Base-by-base conservation (phyloP, 2,797 vertebrate genomes). In the Vireo griseus region DNA sequence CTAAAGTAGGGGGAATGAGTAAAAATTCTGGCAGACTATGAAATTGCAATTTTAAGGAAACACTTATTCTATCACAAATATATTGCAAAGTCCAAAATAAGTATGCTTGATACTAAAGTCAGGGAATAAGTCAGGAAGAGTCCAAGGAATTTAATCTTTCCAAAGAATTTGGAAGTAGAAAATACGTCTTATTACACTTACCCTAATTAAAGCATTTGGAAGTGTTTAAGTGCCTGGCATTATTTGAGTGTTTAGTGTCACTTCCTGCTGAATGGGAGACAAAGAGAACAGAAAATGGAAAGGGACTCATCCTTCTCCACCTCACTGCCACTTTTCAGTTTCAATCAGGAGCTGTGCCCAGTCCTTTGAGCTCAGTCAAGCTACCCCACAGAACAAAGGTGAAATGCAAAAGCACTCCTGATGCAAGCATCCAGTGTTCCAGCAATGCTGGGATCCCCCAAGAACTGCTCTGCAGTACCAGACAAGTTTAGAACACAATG, bases 381-480 rank as follows among this genome's bases (percentile, higher is more conserved):
- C 18, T 25, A 9, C 9, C 29, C 4, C 47, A 44, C 20, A 77
- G 40, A 63, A 33, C 11, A 58, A 16, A 42, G 6, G 11, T 4
- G n/a, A 85, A 84, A 37, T 9, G 11, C 24, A 19, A 28, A 31
- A 51, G 15, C 35, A 72, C 9, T 6, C 24, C 11, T 31, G 42
- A 15, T 31, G 19, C 10, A 65, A 66, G 9, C 11, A 35, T 11
- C 65, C 45, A 24, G 25, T 3, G 3, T 17, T 44, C 18, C 57
- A 31, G 24, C 29, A 78, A 18, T 0, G 1, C 0, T 67, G 24
- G 54, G 42, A 74, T 26, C 2, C 7, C 20, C 9, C 31, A 57
- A 5, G 47, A 88, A 42, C 16, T 44, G 12, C 10, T 62, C 42
- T 47, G 29, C 5, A 4, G 17, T 18, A 37, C 28, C 44, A 67